These are phyloP conservation scores for Zosterops japonicus DNA, from an alignment of 2,113 vertebrate genomes.

Conservation along the genomic window DNA sequence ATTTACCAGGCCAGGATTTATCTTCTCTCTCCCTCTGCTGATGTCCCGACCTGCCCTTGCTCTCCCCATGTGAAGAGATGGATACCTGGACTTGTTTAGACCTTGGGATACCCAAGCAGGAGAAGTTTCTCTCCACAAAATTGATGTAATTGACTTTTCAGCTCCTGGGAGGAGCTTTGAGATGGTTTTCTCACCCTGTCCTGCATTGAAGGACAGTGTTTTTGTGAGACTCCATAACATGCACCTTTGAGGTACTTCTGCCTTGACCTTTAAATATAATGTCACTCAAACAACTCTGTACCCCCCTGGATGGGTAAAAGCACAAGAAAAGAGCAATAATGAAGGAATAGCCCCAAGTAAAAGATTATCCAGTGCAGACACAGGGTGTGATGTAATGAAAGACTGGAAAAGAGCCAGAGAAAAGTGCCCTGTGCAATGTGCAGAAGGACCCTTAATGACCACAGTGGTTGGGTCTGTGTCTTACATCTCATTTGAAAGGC, in stretches of 20 bases:
- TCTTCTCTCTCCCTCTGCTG: not conserved
- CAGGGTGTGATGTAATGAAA: not conserved
- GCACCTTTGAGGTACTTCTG: not conserved
- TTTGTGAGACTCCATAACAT: not conserved
- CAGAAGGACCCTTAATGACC: conserved; percentile 18
- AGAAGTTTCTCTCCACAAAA: not conserved
- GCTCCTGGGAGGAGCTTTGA: not conserved
- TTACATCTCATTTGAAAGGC: conserved; percentile 41
- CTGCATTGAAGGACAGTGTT: rapidly evolving
- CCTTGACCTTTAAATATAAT: not conserved
- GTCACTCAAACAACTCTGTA: not conserved
- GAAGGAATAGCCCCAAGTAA: not conserved
- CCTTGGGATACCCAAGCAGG: not conserved
- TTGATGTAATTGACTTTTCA: not conserved
- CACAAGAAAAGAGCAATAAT: not conserved
- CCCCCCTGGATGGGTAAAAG: not conserved
- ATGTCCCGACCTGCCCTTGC: not conserved
- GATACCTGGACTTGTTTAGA: not conserved
- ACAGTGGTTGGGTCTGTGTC: not conserved
- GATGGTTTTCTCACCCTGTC: not conserved
- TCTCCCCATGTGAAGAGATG: not conserved
- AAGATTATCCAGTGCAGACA: not conserved
- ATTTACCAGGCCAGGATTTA: not conserved
- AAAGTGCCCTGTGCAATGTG: not conserved
- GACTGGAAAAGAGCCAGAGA: not conserved